phyloP scores from a whole-genome alignment of 2,888 invertebrate species.

The Orthosia incerta region DNA sequence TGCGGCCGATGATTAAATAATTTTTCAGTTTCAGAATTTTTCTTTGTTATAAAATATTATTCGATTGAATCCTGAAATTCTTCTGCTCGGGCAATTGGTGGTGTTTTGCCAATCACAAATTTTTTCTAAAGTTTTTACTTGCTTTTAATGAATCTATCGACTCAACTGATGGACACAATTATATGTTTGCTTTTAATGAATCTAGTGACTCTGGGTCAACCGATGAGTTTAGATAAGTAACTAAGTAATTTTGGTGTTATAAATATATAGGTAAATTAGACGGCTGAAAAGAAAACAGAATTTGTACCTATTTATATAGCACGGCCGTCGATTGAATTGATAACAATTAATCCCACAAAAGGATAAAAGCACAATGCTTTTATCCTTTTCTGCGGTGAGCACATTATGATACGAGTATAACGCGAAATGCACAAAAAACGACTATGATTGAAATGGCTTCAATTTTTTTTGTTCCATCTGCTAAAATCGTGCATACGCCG shows the following conservation, averaged over 20 bases:
- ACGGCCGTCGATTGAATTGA: not conserved
- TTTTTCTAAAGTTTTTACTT: not conserved
- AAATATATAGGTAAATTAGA: not conserved
- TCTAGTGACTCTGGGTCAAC: not conserved
- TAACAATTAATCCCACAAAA: not conserved
- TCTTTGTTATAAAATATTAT: not conserved
- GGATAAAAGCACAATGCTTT: too few relatives aligned
- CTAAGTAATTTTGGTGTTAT: not conserved
- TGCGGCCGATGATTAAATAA: not conserved
- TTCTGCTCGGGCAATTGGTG: not conserved
- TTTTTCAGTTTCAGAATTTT: not conserved
- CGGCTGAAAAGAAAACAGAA: not conserved
- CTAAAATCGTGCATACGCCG: too few relatives aligned
- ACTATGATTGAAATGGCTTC: not conserved
- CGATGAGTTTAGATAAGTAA: not conserved
- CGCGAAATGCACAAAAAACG: not conserved
- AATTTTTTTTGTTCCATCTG: not conserved
- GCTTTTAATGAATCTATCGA: not conserved
- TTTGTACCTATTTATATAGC: not conserved
- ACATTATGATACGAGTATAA: not conserved
- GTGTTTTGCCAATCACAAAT: not conserved
- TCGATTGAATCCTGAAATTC: not conserved
- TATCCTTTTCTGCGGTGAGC: too few relatives aligned
- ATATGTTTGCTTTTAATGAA: not conserved
- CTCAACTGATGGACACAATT: too few relatives aligned